Conservation (phyloP, 2,888 invertebrate species). For the Chrysotoxum bicinctum region DNA sequence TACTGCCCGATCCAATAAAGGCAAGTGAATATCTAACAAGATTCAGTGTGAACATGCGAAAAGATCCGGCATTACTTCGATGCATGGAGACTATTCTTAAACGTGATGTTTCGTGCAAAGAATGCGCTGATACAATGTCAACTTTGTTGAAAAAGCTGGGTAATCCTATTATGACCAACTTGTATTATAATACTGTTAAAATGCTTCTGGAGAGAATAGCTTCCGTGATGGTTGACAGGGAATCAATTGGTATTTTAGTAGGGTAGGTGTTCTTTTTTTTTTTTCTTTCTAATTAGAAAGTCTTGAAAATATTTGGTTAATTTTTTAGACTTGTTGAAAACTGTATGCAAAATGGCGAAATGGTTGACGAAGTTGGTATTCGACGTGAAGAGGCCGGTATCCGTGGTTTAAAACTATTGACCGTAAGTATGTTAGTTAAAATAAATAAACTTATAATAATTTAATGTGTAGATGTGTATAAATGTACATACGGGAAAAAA, state of each 20-base stretch:
- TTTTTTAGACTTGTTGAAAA: conserved; percentile 83
- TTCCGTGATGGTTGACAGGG: conserved; percentile 97
- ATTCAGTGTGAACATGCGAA: conserved; percentile 90
- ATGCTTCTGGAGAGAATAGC: conserved; percentile 96
- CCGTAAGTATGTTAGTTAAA: conserved; percentile 82
- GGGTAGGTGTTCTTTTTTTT: conserved; percentile 79
- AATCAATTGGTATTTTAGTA: conserved; percentile 89
- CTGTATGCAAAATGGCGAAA: conserved; percentile 87
- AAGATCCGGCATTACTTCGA: conserved; percentile 86
- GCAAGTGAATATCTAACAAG: conserved; percentile 93
- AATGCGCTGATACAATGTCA: conserved; percentile 94
- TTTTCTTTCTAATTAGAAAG: neutral
- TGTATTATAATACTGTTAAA: conserved; percentile 97
- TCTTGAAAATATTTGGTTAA: neutral
- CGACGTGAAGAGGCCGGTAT: conserved; percentile 92
- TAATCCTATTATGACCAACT: conserved; percentile 95
- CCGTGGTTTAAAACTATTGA: conserved; percentile 92
- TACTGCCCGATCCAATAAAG: conserved; percentile 95
- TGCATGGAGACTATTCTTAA: conserved; percentile 94
- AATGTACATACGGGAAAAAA: too few species aligned
- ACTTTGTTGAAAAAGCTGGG: conserved; percentile 94
- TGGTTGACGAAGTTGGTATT: conserved; percentile 89
- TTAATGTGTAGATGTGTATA: neutral
- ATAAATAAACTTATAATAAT: neutral
- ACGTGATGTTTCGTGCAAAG: conserved; percentile 95